Evolutionary conservation across 1,140 invertebrate species (phyloP).

Genomic region (Drosophila novamexicana): DNA sequence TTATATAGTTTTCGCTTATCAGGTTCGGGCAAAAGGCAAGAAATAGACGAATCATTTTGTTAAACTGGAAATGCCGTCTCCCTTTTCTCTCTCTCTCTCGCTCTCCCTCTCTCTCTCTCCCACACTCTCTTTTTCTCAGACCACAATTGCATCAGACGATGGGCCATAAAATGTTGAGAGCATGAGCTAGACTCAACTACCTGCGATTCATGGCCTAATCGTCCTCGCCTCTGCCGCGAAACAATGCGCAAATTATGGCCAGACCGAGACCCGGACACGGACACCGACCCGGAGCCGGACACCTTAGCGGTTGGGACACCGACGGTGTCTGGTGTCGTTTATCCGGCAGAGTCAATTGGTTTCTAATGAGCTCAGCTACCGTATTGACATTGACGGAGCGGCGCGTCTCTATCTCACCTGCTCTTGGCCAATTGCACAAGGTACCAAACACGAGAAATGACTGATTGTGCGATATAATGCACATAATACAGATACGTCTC

Average conservation of each 20-base stretch:
- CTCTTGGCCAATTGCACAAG: conserved; percentile 9
- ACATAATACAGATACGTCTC: neutral
- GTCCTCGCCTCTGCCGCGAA: neutral
- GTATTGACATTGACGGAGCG: conserved; percentile 13
- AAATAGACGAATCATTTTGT: conserved; percentile 7
- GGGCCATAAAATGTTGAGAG: conserved; percentile 23
- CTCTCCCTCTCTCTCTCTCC: neutral
- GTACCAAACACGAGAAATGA: neutral
- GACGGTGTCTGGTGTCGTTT: conserved; percentile 51
- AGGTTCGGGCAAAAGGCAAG: conserved; percentile 6
- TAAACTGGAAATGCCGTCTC: conserved; percentile 17
- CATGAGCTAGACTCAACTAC: conserved; percentile 35
- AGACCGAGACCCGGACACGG: conserved; percentile 32
- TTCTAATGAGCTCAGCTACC: conserved; percentile 73
- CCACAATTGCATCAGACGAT: conserved; percentile 41
- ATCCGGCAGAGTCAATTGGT: conserved; percentile 73
- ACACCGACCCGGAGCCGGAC: neutral
- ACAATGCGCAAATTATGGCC: conserved; percentile 63
- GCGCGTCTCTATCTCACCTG: conserved; percentile 4
- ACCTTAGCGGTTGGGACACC: conserved; percentile 6
- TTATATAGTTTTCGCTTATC: conserved; percentile 39
- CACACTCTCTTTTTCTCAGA: neutral
- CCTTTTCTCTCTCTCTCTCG: neutral
- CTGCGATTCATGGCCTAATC: conserved; percentile 58
- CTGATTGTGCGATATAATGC: neutral